These are phyloP conservation scores for Neria commutata DNA, from an alignment of 2,888 invertebrate genomes.

Conservation along the genomic window DNA sequence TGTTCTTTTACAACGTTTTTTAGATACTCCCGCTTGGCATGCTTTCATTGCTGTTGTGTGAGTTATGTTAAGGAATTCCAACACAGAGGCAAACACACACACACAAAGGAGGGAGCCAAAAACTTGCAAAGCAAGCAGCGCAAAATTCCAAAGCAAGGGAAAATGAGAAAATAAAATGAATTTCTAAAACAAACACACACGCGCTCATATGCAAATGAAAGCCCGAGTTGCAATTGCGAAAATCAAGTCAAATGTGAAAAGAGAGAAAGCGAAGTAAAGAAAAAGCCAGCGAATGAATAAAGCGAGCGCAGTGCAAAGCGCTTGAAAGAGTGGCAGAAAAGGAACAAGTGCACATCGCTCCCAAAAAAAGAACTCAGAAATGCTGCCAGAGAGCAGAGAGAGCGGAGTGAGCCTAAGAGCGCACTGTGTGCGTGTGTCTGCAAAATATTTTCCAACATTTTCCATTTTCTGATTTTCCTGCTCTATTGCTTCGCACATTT, in stretches of 20 bases:
- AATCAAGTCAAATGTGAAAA: neutral
- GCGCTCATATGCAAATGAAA: conserved; percentile 1
- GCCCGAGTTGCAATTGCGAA: too few species aligned
- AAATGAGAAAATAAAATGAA: conserved; percentile 25
- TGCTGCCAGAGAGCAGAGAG: neutral
- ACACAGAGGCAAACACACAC: too few species aligned
- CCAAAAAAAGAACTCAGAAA: neutral
- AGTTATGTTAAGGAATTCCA: too few species aligned
- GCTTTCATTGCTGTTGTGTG: too few species aligned
- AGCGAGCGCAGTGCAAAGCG: too few species aligned
- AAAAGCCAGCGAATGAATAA: neutral
- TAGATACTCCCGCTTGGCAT: too few species aligned
- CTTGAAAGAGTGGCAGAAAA: neutral
- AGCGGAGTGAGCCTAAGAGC: neutral
- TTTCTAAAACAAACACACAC: conserved; percentile 46
- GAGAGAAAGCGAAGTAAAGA: neutral
- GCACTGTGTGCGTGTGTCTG: neutral
- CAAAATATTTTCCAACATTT: neutral
- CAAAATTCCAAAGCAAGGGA: too few species aligned
- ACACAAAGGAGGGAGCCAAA: too few species aligned
- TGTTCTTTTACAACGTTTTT: too few species aligned
- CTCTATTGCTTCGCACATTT: neutral
- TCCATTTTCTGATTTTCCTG: neutral
- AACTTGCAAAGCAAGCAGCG: too few species aligned
- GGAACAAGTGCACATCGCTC: neutral